A percentile compares a stretch with the other conserved stretches of the same genome.
phyloP scores from a whole-genome alignment of 2,888 invertebrate genomes.

The Seira sanloemensis region DNA sequence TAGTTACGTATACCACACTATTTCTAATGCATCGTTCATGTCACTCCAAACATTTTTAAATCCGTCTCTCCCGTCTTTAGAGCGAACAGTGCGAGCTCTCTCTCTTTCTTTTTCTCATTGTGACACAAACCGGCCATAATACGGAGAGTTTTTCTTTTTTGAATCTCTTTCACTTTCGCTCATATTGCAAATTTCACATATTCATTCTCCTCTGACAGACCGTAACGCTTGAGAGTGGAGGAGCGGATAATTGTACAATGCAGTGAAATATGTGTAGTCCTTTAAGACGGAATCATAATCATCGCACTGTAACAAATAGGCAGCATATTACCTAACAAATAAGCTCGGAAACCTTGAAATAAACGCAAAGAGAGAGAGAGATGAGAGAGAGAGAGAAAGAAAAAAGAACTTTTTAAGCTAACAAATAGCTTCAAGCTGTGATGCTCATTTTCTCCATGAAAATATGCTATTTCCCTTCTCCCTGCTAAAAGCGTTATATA shows the following conservation, averaged over 20 bases:
- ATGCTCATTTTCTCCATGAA: conserved; percentile 1
- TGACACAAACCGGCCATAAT: no score
- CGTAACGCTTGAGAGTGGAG: neutral
- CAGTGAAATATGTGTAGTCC: no score
- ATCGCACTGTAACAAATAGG: conserved; percentile 15
- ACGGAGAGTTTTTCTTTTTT: no score
- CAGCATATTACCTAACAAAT: conserved; percentile 31
- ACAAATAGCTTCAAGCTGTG: neutral
- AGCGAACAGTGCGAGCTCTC: no score
- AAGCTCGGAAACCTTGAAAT: conserved; percentile 23
- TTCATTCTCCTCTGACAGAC: neutral
- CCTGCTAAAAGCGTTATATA: neutral
- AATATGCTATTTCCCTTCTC: neutral
- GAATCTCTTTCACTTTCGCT: no score
- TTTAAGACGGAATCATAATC: neutral
- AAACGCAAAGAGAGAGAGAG: conserved; percentile 4
- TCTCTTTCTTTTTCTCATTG: no score
- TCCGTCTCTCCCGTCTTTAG: neutral
- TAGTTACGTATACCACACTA: no score
- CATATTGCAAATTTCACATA: no score
- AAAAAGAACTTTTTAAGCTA: conserved; percentile 17
- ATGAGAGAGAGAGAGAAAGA: neutral
- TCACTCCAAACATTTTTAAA: neutral
- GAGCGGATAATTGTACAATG: no score
- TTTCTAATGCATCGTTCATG: neutral